These are phyloP conservation scores for Loris lydekkerianus DNA, from an alignment of 2,797 vertebrate genomes.

Conservation along the genomic window DNA sequence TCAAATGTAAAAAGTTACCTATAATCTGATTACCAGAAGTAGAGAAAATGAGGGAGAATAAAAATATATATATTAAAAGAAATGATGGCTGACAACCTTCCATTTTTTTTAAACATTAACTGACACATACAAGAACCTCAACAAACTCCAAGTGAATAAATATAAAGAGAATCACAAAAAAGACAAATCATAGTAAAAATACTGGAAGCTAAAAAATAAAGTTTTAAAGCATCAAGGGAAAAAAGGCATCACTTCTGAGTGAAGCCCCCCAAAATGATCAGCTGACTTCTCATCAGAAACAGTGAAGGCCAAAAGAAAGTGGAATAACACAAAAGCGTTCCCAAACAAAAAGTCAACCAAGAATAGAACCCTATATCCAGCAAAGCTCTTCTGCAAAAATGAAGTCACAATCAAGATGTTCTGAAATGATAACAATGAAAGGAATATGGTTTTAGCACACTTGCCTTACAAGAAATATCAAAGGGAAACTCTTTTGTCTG, in stretches of 20 bases:
- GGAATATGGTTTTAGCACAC: background rate
- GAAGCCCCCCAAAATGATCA: background rate
- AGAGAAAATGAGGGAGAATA: background rate
- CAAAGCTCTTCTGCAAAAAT: background rate
- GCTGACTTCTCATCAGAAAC: background rate
- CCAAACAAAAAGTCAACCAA: background rate
- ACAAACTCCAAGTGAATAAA: background rate
- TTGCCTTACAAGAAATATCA: background rate
- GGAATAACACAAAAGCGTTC: background rate
- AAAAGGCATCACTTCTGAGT: background rate
- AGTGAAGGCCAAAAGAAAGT: background rate
- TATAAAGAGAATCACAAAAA: background rate
- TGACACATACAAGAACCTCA: background rate
- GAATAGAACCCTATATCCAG: background rate
- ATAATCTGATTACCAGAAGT: background rate
- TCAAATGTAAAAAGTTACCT: background rate
- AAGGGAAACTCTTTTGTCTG: background rate
- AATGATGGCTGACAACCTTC: background rate
- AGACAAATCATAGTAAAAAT: background rate
- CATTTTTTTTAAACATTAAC: background rate
- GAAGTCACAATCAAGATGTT: background rate
- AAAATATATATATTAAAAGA: background rate
- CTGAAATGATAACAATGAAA: background rate
- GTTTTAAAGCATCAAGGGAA: background rate
- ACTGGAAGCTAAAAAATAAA: background rate